These are phyloP conservation scores for Sparus aurata DNA, from an alignment of 2,797 vertebrate species.

Conservation along the genomic window DNA sequence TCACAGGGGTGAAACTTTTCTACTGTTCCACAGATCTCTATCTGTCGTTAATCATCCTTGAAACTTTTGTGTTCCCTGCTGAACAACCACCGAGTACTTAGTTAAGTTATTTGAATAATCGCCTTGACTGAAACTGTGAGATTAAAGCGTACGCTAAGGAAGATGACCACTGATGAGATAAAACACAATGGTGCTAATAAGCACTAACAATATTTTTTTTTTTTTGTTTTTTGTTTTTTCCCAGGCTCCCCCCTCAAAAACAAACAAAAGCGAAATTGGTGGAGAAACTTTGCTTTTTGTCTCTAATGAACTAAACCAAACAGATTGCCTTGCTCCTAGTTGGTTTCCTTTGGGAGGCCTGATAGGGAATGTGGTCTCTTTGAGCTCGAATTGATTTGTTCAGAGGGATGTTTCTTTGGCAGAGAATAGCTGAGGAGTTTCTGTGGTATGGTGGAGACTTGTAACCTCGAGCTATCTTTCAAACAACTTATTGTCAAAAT, in stretches of 20 bases:
- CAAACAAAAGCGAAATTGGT: constrained; percentile 34
- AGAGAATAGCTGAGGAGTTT: constrained; percentile 18
- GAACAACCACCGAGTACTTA: constrained; percentile 62
- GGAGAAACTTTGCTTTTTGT: constrained; percentile 46
- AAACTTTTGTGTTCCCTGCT: constrained; percentile 52
- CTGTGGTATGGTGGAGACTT: constrained; percentile 18
- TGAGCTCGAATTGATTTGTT: constrained; percentile 63
- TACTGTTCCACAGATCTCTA: constrained; percentile 51
- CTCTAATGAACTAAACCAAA: constrained; percentile 71
- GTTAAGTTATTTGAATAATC: constrained; percentile 73
- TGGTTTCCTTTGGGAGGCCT: constrained; percentile 43
- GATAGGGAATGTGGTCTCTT: constrained; percentile 41
- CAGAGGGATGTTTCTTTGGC: constrained; percentile 37
- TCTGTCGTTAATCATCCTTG: constrained; percentile 71
- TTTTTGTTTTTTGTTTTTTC: constrained; percentile 21
- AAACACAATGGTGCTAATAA: constrained; percentile 64
- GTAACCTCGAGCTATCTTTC: constrained; percentile 33
- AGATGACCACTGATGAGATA: constrained; percentile 74
- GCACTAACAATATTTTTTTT: constrained; percentile 47
- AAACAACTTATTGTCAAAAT: constrained; percentile 14
- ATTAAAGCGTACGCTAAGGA: constrained; percentile 56
- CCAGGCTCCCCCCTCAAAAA: constrained; percentile 14
- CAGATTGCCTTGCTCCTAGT: constrained; percentile 50
- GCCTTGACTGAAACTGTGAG: constrained; percentile 58
- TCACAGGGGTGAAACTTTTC: constrained; percentile 51